Evolutionary conservation across 1,140 invertebrate genomes (phyloP), one percentile per base, ranked within the genome.

Genomic region (Drosophila bifasciata): DNA sequence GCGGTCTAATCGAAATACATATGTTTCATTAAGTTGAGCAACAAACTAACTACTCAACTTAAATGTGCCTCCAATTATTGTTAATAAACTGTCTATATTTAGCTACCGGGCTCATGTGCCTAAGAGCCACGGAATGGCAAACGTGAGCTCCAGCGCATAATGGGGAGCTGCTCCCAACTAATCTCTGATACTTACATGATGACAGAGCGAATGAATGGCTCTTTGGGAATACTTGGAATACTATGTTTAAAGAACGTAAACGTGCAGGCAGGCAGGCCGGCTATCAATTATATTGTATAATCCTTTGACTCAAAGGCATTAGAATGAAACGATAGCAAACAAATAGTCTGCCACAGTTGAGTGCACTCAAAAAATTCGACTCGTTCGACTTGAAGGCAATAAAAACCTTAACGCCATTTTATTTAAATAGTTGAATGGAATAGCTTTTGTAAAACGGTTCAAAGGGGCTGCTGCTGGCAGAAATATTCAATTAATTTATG

Each of bases 261-360:
- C 58, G 63, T 68, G 74, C 59, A 78, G n/a, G n/a, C 59, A 17
- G 76, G 61, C 53, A 48, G 53, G 11, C 28, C 13, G 28, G 23
- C 49, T 45, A 45, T 56, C 62, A 61, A 76, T 76, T 57, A 79
- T 63, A 58, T 19, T 60, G 43, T 56, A 36, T 73, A 85, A 85
- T 86, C 81, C 80, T 69, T 56, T 73, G 28, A 73, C 45, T 58
- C 46, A 16, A 43, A 17, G 66, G 81, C 72, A 76, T 86, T 85
- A 76, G 52, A 56, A 40, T 23, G 50, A 56, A 28, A 23, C 70
- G 70, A 74, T 67, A 52, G 15, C 45, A 75, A 67, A 75, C 39
- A 52, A 74, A 67, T 75, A 64, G 57, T 56, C 45, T 50, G 69
- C 41, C 52, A 53, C 52, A 53, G 49, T 51, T 43, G 39, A 59